phyloP scores from a whole-genome alignment of 2,888 invertebrate genomes.

The Odontomyia ornata region DNA sequence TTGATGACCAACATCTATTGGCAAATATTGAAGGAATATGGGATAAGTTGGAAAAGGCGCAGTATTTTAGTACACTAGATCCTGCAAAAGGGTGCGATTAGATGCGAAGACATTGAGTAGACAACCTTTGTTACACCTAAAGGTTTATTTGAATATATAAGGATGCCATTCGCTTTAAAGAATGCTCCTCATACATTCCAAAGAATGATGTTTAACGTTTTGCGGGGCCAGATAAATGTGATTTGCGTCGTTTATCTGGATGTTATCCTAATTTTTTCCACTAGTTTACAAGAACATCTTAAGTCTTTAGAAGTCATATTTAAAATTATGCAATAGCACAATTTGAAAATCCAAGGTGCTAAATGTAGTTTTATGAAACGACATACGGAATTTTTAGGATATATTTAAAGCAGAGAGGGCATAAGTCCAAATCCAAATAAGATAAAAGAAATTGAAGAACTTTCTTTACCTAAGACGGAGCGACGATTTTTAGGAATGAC shows the following conservation, averaged over 20 bases:
- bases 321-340: slow-evolving; percentile 30
- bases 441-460: slow-evolving; percentile 31
- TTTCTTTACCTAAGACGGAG: slow-evolving; percentile 45
- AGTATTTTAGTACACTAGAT: slow-evolving; percentile 49
- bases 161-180: slow-evolving; percentile 48
- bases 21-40: slow-evolving; percentile 48
- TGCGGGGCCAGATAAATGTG: slow-evolving; percentile 44
- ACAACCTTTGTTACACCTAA: slow-evolving; percentile 47
- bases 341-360: slow-evolving; percentile 45
- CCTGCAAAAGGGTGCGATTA: slow-evolving; percentile 48
- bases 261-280: slow-evolving; percentile 32
- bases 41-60: slow-evolving; percentile 47
- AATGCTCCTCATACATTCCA: slow-evolving; percentile 49
- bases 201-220: slow-evolving; percentile 46
- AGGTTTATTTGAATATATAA: slow-evolving; percentile 41
- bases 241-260: slow-evolving; percentile 44
- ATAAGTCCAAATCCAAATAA: slow-evolving; percentile 45
- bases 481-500: slow-evolving; percentile 50
- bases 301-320: slow-evolving; percentile 32
- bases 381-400: slow-evolving; percentile 45
- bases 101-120: slow-evolving; percentile 49
- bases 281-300: slow-evolving; percentile 43
- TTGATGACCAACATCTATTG: slow-evolving; percentile 48
- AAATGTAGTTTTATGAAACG: slow-evolving; percentile 45
- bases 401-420: slow-evolving; percentile 37